phyloP scores from a whole-genome alignment of 1,140 invertebrate species.

The Magallana gigas region DNA sequence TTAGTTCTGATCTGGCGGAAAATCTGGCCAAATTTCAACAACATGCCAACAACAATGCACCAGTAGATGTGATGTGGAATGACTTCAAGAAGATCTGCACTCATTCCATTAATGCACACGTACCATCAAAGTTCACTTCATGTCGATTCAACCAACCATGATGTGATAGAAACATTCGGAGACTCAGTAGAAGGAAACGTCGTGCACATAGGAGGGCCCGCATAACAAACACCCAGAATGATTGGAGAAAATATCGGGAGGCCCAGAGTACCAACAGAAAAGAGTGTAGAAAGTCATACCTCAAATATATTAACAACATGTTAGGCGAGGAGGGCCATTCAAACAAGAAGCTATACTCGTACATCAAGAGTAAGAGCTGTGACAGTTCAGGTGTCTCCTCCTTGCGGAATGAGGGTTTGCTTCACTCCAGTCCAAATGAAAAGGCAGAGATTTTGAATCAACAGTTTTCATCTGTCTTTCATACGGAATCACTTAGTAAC shows the following conservation, averaged over 20 bases:
- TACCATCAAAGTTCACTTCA: conserved; percentile 42
- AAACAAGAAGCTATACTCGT: conserved; percentile 38
- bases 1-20: not conserved
- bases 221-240: not conserved
- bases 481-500: not conserved
- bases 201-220: not conserved
- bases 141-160: conserved; percentile 36
- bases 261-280: not conserved
- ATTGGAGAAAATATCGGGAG: not conserved
- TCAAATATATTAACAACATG: not conserved
- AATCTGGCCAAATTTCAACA: not conserved
- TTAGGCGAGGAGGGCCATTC: not conserved
- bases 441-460: not conserved
- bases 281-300: not conserved
- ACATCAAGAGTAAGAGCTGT: not conserved
- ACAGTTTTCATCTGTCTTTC: conserved; percentile 25
- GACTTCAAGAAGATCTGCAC: not conserved
- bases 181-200: not conserved
- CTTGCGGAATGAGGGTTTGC: not conserved
- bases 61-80: conserved; percentile 29
- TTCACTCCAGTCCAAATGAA: not conserved
- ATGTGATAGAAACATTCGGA: not conserved
- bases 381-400: not conserved
- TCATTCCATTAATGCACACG: conserved; percentile 13
- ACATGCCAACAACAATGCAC: not conserved